A percentile compares a stretch with the other conserved stretches of the same genome.
Conservation (phyloP, 2,888 invertebrate species). For the Orgyia antiqua region DNA sequence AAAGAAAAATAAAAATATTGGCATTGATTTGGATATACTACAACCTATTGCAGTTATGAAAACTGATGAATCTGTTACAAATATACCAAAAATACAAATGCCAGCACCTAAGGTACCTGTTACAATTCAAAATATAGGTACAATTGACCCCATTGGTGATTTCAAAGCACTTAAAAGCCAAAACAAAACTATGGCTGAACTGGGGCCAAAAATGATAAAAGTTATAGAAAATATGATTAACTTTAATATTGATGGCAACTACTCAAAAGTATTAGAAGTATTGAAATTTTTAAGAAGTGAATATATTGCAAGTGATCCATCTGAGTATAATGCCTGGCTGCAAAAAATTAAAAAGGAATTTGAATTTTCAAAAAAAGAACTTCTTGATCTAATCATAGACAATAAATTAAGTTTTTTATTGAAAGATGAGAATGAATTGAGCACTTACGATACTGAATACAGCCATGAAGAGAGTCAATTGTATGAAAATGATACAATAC, state of each 20-base stretch:
- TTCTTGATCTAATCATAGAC: slow-evolving; percentile 42
- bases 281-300: slow-evolving; percentile 52
- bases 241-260: slow-evolving; percentile 56
- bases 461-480: slow-evolving; percentile 57
- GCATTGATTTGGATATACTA: slow-evolving; percentile 21
- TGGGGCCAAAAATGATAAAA: slow-evolving; percentile 49
- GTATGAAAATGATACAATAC: slow-evolving; percentile 64
- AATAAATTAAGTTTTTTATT: slow-evolving; percentile 52
- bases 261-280: slow-evolving; percentile 50
- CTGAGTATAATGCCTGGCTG: slow-evolving; percentile 60
- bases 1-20: slow-evolving; percentile 36
- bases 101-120: slow-evolving; percentile 29
- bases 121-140: slow-evolving; percentile 67
- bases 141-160: slow-evolving; percentile 79
- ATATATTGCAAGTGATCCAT: slow-evolving; percentile 51
- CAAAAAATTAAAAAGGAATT: slow-evolving; percentile 48
- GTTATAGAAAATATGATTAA: slow-evolving; percentile 59
- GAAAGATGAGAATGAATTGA: slow-evolving; percentile 52
- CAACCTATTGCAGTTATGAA: slow-evolving; percentile 17
- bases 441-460: slow-evolving; percentile 43
- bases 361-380: slow-evolving; percentile 44
- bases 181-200: slow-evolving; percentile 45
- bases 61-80: slow-evolving; percentile 13
- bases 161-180: slow-evolving; percentile 64
- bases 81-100: slow-evolving; percentile 45